These are phyloP conservation scores for Trichopria drosophilae DNA, from an alignment of 2,888 invertebrate species.

Conservation along the genomic window DNA sequence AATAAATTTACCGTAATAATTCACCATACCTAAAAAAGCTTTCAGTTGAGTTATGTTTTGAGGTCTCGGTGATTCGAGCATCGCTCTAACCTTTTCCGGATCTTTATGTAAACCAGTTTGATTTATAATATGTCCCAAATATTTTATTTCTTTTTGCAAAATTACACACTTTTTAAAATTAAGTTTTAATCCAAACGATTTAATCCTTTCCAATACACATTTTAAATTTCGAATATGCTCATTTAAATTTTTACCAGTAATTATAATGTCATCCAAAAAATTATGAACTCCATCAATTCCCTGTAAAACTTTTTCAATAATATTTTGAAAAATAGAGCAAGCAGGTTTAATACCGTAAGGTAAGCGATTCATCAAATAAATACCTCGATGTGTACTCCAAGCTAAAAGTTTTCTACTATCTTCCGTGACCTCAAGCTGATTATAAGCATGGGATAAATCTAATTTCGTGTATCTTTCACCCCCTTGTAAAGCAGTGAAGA, in stretches of 20 bases:
- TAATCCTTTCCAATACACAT: conserved; percentile 37
- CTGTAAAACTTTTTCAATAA: conserved; percentile 42
- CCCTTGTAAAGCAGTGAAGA: conserved; percentile 34
- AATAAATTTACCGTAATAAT: conserved; percentile 53
- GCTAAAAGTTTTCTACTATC: conserved; percentile 38
- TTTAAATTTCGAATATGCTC: conserved; percentile 39
- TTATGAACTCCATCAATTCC: conserved; percentile 31
- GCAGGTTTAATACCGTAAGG: conserved; percentile 49
- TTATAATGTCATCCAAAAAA: conserved; percentile 43
- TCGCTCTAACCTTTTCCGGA: conserved; percentile 43
- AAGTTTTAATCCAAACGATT: conserved; percentile 38
- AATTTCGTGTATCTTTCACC: conserved; percentile 32
- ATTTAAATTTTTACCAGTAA: conserved; percentile 33
- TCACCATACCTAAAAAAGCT: conserved; percentile 47
- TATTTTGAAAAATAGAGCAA: too few species aligned
- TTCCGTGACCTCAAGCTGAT: conserved; percentile 46
- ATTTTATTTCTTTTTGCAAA: conserved; percentile 34
- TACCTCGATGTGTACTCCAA: conserved; percentile 39
- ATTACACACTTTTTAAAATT: conserved; percentile 45
- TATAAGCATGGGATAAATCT: conserved; percentile 45
- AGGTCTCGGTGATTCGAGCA: conserved; percentile 40
- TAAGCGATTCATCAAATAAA: conserved; percentile 37
- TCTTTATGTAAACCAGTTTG: conserved; percentile 46
- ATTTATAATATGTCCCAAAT: conserved; percentile 47
- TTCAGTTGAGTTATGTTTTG: conserved; percentile 36